Base-by-base conservation (phyloP, 2,888 invertebrate genomes). In the Ptychoptera contaminata region DNA sequence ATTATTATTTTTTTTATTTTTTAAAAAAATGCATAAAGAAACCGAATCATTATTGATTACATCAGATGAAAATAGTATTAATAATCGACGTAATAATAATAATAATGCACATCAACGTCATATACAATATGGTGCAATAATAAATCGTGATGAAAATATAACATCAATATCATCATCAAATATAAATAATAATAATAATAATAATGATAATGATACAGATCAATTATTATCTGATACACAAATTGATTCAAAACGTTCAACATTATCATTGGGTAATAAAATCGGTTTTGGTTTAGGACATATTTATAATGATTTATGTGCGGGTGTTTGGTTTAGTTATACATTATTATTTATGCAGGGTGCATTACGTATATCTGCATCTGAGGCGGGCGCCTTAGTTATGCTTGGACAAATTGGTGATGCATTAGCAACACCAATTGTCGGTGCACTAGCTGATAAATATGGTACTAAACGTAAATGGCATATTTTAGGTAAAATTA, bases 301-400 rank as follows among this genome's bases (percentile, higher is more conserved):
- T 63, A 77, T 93, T 37, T 77, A 88, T 62, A 94, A 94, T 70
- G 94, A 94, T 62, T 72, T 94, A n/a, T 90, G 88, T 59, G 90
- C 92, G 0, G 84, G 88, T 8, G 84, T 94, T 79, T 94, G 93
- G 93, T 94, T 94, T 67, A 86, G 87, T 1, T 94, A 93, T 64
- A 76, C 90, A 53, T 73, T 94, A 59, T 76, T 93, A 47, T 94
- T 82, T 68, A 79, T 90, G 49, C 74, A 76, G 67, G 73, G 73
- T 11, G 71, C 76, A 16, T 59, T 76, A 39, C 61, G 68, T 50
- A 71, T 77, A 67, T 67, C 68, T 48, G 67, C 74, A 11, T 69
- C 65, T 12, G 67, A 72, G 11, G 73, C 76, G 42, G 77, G 77
- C 11, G 66, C 74, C 12, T 69, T 87, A 55, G 68, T 93, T 51